phyloP scores from a whole-genome alignment of 2,797 vertebrate genomes.

The Hippoglossus hippoglossus region DNA sequence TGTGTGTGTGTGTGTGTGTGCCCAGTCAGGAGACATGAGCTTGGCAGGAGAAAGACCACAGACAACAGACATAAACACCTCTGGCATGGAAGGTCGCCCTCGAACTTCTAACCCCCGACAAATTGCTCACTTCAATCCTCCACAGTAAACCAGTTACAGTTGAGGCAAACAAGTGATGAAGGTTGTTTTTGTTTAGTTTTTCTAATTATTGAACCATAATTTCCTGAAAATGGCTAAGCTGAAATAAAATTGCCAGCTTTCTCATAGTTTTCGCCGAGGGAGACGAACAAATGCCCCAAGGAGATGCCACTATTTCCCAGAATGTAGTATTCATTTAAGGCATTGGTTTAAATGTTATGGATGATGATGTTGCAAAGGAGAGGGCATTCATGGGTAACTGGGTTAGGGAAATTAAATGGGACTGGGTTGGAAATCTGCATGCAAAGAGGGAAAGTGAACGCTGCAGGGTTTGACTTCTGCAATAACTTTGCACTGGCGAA shows the following conservation, averaged over 20 bases:
- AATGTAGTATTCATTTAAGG: conserved; percentile 64
- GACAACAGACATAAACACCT: conserved; percentile 44
- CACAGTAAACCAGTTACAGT: conserved; percentile 46
- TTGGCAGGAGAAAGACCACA: conserved; percentile 41
- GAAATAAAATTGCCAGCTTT: conserved; percentile 42
- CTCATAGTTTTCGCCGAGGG: conserved; percentile 39
- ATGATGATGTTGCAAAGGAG: conserved; percentile 70
- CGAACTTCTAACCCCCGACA: conserved; percentile 36
- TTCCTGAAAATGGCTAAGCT: conserved; percentile 55
- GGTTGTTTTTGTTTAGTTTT: conserved; percentile 31
- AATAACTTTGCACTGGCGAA: conserved; percentile 55
- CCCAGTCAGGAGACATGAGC: conserved; percentile 7
- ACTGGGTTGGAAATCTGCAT: conserved; percentile 54
- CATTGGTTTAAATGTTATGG: conserved; percentile 68
- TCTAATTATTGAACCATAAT: conserved; percentile 61
- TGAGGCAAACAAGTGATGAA: conserved; percentile 42
- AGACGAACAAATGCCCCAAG: conserved; percentile 66
- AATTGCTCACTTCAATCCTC: conserved; percentile 53
- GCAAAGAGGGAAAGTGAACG: conserved; percentile 48
- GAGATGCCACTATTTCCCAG: conserved; percentile 53
- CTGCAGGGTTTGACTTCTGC: conserved; percentile 59
- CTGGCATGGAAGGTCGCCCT: conserved; percentile 42
- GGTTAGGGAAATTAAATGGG: conserved; percentile 70
- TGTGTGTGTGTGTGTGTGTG: conserved; percentile 7
- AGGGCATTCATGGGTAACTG: conserved; percentile 73